Conservation (phyloP, 2,888 invertebrate species). For the Pollenia griseotomentosa region DNA sequence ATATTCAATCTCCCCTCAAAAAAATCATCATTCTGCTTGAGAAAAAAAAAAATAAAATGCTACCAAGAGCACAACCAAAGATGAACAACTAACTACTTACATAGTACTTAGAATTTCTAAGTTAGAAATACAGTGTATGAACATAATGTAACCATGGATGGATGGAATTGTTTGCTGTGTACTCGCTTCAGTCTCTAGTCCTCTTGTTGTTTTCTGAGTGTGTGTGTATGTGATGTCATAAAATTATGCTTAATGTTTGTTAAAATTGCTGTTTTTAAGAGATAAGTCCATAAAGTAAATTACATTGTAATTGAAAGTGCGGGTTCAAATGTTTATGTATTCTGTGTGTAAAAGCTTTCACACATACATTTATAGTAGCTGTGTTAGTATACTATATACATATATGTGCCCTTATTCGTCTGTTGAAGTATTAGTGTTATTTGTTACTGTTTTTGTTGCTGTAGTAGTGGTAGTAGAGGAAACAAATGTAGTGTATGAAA, state of each 20-base stretch:
- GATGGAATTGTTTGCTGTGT: constrained; percentile 35
- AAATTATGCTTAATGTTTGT: constrained; percentile 84
- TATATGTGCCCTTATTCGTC: constrained; percentile 20
- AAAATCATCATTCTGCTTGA: constrained; percentile 30
- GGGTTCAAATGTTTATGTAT: constrained; percentile 75
- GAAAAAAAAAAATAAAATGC: constrained; percentile 39
- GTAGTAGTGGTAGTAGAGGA: constrained; percentile 33
- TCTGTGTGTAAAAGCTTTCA: not conserved
- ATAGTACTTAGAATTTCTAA: not conserved
- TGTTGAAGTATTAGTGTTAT: constrained; percentile 35
- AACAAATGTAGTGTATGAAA: constrained; percentile 62
- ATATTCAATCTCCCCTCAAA: constrained; percentile 52
- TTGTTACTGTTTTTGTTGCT: constrained; percentile 33
- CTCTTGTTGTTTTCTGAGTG: constrained; percentile 16
- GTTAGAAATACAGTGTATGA: constrained; percentile 1
- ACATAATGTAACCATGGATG: constrained; percentile 55
- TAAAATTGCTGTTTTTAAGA: constrained; percentile 82
- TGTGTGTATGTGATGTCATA: constrained; percentile 79
- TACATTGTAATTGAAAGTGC: constrained; percentile 83
- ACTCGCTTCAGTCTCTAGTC: constrained; percentile 20
- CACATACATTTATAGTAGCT: not conserved
- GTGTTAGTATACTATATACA: too few relatives aligned
- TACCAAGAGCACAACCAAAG: constrained; percentile 35
- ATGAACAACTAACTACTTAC: constrained; percentile 31
- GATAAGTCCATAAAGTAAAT: constrained; percentile 83